Conservation (phyloP, 2,113 vertebrate genomes). For the Phoenicopterus ruber region DNA sequence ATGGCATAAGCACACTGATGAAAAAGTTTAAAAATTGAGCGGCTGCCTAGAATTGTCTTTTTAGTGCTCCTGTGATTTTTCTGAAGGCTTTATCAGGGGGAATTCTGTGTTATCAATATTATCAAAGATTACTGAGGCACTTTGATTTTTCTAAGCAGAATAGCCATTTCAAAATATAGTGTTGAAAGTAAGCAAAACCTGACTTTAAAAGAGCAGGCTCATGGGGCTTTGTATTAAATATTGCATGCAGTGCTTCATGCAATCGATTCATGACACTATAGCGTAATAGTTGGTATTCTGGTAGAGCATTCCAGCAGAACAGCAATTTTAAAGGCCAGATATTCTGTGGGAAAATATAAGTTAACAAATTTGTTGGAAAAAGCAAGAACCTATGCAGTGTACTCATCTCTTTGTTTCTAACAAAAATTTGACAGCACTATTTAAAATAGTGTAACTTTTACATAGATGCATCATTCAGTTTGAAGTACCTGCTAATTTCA, state of each 20-base stretch:
- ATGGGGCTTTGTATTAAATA: neutral
- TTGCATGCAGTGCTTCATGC: neutral
- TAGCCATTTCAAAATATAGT: neutral
- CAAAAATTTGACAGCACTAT: neutral
- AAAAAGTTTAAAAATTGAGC: neutral
- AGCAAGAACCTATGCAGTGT: too few relatives aligned
- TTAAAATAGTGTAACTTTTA: neutral
- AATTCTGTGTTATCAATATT: neutral
- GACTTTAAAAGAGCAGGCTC: neutral
- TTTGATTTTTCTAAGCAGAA: neutral
- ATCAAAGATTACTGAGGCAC: neutral
- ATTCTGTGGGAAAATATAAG: neutral
- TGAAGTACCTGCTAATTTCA: neutral
- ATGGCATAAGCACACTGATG: neutral
- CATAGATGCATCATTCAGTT: rapidly evolving
- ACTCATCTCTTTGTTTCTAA: neutral
- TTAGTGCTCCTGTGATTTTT: neutral
- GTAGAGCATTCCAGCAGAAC: neutral
- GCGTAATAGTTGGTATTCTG: neutral
- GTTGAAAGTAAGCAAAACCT: neutral
- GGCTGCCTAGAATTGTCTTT: neutral
- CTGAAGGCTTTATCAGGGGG: neutral
- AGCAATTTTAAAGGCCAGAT: neutral
- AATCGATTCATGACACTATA: neutral
- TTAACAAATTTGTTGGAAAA: neutral